Conservation (phyloP, 2,888 invertebrate species). For the Metallyticus violacea region DNA sequence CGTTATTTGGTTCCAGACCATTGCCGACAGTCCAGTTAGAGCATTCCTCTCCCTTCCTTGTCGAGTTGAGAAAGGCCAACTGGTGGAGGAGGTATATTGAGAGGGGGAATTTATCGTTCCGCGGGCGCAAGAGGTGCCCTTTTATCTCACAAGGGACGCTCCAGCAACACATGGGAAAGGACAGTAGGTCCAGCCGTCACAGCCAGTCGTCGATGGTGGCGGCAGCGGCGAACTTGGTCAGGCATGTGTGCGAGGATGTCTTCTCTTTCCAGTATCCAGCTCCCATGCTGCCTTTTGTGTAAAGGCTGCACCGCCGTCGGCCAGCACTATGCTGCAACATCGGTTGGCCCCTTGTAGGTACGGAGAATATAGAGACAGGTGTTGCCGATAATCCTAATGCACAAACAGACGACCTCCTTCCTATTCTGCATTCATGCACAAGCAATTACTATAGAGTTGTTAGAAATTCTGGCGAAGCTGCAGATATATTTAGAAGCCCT, state of each 20-base stretch:
- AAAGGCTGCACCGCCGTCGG: too few relatives aligned
- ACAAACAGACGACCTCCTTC: not conserved
- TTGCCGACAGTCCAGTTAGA: not conserved
- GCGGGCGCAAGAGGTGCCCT: not conserved
- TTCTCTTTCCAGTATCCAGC: too few relatives aligned
- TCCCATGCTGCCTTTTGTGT: not conserved
- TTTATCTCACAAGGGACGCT: not conserved
- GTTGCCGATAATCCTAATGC: constrained; percentile 8
- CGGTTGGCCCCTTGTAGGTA: constrained; percentile 4
- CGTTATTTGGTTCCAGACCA: not conserved
- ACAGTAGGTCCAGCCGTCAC: constrained; percentile 9
- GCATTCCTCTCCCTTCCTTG: not conserved
- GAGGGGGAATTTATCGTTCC: not conserved
- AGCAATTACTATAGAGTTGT: too few relatives aligned
- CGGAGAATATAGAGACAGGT: not conserved
- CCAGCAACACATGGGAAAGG: not conserved
- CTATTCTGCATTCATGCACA: not conserved
- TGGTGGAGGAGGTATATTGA: not conserved
- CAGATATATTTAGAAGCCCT: not conserved
- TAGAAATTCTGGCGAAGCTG: not conserved
- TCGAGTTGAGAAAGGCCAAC: not conserved
- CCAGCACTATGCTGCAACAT: too few relatives aligned
- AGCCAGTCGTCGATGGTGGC: too few relatives aligned
- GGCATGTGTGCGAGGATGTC: not conserved
- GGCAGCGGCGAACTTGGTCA: too few relatives aligned